Percentiles rank a stretch among this genome's conserved stretches.
Conservation (phyloP, 1,140 invertebrate species). For the Zaprionus vittiger region DNA sequence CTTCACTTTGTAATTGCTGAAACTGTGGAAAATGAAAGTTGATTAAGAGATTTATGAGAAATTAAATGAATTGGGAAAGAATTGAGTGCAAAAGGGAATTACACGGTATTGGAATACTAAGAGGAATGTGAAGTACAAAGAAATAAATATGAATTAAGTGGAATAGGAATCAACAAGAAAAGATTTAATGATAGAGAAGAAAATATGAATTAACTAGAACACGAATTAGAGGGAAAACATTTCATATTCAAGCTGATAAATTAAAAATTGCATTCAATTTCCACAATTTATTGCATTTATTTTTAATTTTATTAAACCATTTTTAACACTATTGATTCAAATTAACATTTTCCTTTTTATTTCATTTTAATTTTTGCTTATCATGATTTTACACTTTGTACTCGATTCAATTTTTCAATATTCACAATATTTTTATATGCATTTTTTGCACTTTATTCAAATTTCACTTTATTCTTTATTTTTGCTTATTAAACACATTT, state of each 20-base stretch:
- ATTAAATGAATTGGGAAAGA: not conserved
- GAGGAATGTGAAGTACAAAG: not conserved
- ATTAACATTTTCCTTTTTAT: not conserved
- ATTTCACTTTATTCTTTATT: constrained; percentile 8
- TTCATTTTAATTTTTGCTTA: not conserved
- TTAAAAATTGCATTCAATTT: too few species aligned
- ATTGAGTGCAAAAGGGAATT: too few species aligned
- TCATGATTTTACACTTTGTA: constrained; percentile 1
- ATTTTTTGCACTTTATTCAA: constrained; percentile 27
- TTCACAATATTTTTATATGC: constrained; percentile 20
- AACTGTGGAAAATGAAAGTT: not conserved
- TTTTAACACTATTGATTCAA: not conserved
- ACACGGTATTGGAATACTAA: too few species aligned
- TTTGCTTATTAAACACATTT: constrained; percentile 26
- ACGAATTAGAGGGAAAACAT: too few species aligned
- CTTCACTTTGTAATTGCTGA: not conserved
- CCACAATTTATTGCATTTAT: not conserved
- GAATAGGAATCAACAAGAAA: not conserved
- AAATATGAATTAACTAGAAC: too few species aligned
- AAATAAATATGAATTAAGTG: not conserved
- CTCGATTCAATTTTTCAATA: constrained; percentile 3
- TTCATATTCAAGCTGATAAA: too few species aligned
- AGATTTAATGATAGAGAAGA: not conserved
- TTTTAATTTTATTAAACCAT: not conserved
- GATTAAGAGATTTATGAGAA: not conserved